Base-by-base conservation (phyloP, 2,113 vertebrate genomes). In the Cisticola juncidis region DNA sequence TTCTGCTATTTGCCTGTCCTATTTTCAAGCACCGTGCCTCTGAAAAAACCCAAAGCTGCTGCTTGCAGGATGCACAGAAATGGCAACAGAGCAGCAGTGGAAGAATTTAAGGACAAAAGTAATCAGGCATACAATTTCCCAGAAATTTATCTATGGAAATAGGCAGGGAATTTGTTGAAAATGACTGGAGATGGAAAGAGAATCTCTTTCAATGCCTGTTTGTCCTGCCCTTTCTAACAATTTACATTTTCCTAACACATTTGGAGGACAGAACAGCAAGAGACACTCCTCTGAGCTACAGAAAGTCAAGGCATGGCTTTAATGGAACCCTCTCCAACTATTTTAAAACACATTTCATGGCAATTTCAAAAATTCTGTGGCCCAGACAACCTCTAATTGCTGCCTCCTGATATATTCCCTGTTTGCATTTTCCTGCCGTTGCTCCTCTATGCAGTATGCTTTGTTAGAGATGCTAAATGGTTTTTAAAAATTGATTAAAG, bases 401-500 rank as follows among this genome's bases (percentile, higher is more conserved):
- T 82, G 17, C 35, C 66, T 96, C 2, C 45, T 86, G 35, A 65
- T 48, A 79, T 22, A 81, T 86, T 61, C 23, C 14, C 38, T 45
- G 3, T 69, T 85, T 91, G 29, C 16, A 33, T 73, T 77, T 88
- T 84, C 26, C 48, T 83, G 15, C 77, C 50, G 69, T 71, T 54
- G 50, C 14, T 94, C 31, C 28, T 57, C 9, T 50, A 2, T 21
- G 54, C 17, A 64, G 64, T 69, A 31, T 81, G 35, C n/a, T 50
- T 84, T 93, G 60, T 16, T 64, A 11, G 44, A 72, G 21, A 62
- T 40, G 68, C 65, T 81, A 86, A 90, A 73, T 50, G 17, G 23
- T 36, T 94, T 95, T 92, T 38, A 92, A 92, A 94, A 87, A 68
- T 47, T 76, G 25, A 76, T 91, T 83, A 86, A 77, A 29, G 33